Evolutionary conservation across 2,888 invertebrate species (phyloP).

Genomic region (Stictocephala bisonia): DNA sequence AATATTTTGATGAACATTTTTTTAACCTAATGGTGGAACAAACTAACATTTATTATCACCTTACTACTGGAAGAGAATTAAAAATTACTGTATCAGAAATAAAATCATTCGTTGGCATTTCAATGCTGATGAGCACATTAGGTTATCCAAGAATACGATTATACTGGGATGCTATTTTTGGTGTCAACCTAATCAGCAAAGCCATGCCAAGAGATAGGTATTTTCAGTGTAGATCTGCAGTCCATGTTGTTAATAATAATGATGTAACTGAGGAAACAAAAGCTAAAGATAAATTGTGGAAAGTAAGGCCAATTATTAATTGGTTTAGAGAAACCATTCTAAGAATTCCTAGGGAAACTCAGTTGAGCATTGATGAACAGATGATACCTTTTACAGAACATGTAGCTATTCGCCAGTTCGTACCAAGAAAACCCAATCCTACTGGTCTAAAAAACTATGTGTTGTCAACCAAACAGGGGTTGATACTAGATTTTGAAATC

Average conservation of each 20-base stretch:
- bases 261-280: constrained; percentile 7
- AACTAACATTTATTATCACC: constrained; percentile 34
- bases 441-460: constrained; percentile 40
- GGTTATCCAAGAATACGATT: constrained; percentile 39
- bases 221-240: too few species aligned
- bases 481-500: constrained; percentile 35
- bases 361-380: constrained; percentile 45
- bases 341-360: constrained; percentile 25
- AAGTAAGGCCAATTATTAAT: constrained; percentile 16
- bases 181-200: neutral
- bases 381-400: constrained; percentile 44
- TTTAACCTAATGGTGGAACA: constrained; percentile 23
- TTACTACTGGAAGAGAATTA: constrained; percentile 19
- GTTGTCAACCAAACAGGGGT: constrained; percentile 11
- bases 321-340: constrained; percentile 5
- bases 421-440: constrained; percentile 37
- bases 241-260: constrained; percentile 14
- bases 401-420: constrained; percentile 3
- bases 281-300: constrained; percentile 18
- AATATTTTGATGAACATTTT: constrained; percentile 13
- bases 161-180: constrained; percentile 32
- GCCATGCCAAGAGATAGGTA: constrained; percentile 14
- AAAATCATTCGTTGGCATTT: constrained; percentile 28
- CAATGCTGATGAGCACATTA: constrained; percentile 44
- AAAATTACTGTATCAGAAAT: constrained; percentile 18